Evolutionary conservation across 2,797 vertebrate genomes (phyloP).

Genomic region (Champsocephalus gunnari): DNA sequence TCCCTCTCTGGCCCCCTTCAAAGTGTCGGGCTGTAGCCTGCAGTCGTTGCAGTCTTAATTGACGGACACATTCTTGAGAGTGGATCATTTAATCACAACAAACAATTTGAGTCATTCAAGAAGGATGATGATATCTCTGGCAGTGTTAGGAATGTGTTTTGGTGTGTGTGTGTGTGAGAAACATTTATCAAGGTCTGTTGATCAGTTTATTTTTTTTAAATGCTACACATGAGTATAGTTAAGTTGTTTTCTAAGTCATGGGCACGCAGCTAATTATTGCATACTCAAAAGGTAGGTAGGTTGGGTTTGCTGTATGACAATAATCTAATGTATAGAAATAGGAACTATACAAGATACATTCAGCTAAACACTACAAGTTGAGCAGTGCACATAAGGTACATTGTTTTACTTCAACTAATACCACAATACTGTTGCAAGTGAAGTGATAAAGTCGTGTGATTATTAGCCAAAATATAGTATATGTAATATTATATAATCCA

Average conservation of each 20-base stretch:
- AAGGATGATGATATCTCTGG: slow-evolving; percentile 43
- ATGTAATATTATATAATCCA: background rate
- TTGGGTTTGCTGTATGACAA: slow-evolving; percentile 5
- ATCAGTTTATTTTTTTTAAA: background rate
- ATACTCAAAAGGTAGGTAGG: background rate
- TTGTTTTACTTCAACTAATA: background rate
- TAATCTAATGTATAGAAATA: background rate
- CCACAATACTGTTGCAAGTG: background rate
- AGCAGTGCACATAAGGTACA: background rate
- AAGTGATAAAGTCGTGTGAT: background rate
- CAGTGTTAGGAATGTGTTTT: slow-evolving; percentile 33
- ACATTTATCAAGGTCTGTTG: slow-evolving; percentile 4
- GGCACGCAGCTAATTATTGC: background rate
- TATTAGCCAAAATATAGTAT: no score
- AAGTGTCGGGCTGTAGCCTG: slow-evolving; percentile 61
- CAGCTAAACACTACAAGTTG: background rate
- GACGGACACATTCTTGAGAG: slow-evolving; percentile 63
- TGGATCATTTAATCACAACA: slow-evolving; percentile 73
- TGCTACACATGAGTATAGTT: background rate
- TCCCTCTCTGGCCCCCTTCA: slow-evolving; percentile 62
- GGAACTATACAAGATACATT: background rate
- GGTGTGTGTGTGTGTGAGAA: slow-evolving; percentile 13
- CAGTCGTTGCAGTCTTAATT: slow-evolving; percentile 67
- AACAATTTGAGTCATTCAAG: slow-evolving; percentile 54
- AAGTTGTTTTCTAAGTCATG: background rate